A percentile compares a stretch with the other conserved stretches of the same genome.
Evolutionary conservation across 2,888 invertebrate genomes (phyloP).

Genomic region (Carcina quercana): DNA sequence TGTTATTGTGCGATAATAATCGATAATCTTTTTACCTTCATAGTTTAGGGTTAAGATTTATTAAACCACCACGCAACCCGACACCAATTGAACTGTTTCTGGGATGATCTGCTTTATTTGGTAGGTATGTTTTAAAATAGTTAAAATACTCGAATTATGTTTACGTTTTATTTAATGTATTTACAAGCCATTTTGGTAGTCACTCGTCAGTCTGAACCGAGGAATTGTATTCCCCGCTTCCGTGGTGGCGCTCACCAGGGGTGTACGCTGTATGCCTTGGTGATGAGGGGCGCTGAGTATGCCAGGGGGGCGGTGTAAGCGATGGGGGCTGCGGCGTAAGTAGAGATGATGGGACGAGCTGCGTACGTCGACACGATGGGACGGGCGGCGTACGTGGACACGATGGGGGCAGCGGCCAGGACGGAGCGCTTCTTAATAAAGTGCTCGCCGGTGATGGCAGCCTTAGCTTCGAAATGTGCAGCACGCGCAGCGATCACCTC

Average conservation of each 20-base stretch:
- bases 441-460: conserved; percentile 43
- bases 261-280: conserved; percentile 50
- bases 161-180: conserved; percentile 28
- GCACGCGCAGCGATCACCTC: conserved; percentile 56
- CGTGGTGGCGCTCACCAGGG: conserved; percentile 47
- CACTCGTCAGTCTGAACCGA: conserved; percentile 45
- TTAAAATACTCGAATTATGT: conserved; percentile 9
- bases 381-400: conserved; percentile 34
- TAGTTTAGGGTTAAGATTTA: too few species aligned
- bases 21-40: too few species aligned
- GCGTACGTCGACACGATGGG: conserved; percentile 39
- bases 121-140: background rate
- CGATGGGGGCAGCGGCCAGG: conserved; percentile 28
- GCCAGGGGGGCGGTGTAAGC: conserved; percentile 26
- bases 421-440: conserved; percentile 57
- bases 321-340: conserved; percentile 39
- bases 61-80: too few species aligned
- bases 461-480: conserved; percentile 55
- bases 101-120: background rate
- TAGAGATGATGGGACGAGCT: conserved; percentile 29
- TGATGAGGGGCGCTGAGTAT: conserved; percentile 34
- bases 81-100: too few species aligned
- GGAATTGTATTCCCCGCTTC: conserved; percentile 32
- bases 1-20: too few species aligned
- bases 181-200: conserved; percentile 35